Evolutionary conservation across 2,797 vertebrate genomes (phyloP), one percentile per base, ranked within the genome.

Genomic region (Peromyscus melanophrys): DNA sequence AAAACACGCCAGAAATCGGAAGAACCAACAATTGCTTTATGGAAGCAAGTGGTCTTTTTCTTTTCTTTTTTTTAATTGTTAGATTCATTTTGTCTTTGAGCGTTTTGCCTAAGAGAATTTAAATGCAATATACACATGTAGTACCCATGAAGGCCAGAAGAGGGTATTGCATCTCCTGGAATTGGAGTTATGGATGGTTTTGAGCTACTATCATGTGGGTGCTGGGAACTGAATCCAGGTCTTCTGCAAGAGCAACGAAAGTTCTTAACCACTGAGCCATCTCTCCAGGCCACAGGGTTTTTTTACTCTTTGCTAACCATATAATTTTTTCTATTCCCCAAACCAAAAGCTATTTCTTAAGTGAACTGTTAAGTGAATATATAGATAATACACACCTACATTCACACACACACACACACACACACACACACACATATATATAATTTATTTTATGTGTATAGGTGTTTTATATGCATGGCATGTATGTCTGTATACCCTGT

Each of bases 301-400:
- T 43, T 82, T 77, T 67, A 46, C 1, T 80, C 86, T 78, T 69
- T 85, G 49, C 34, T 90, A 49, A 63, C 31, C 19, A 92, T 6
- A 34, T 19, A 94, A 37, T 92, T 88, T 95, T 91, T 77, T 84
- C 34, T 11, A 85, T 4, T 37, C 55, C 75, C 37, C 81, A 91
- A 37, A 95, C 16, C 40, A 95, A 86, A 84, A 93, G 65, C 31
- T 83, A 77, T 84, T 93, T 37, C 81, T 86, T 55, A 49, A 77
- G 16, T 77, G 76, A 77, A 77, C 43, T 76, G 21, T 59, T 59
- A 59, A 59, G 57, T 59, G 57, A 59, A 59, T 59, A 59, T 59
- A 23, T 59, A 59, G 14, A 59, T 59, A 59, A 12, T 49, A 49
- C 49, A 49, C 49, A 49, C 49, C 49, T 11, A 49, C 49, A 46